These are phyloP conservation scores for Sialis lutaria DNA, from an alignment of 2,888 invertebrate genomes.

Conservation along the genomic window DNA sequence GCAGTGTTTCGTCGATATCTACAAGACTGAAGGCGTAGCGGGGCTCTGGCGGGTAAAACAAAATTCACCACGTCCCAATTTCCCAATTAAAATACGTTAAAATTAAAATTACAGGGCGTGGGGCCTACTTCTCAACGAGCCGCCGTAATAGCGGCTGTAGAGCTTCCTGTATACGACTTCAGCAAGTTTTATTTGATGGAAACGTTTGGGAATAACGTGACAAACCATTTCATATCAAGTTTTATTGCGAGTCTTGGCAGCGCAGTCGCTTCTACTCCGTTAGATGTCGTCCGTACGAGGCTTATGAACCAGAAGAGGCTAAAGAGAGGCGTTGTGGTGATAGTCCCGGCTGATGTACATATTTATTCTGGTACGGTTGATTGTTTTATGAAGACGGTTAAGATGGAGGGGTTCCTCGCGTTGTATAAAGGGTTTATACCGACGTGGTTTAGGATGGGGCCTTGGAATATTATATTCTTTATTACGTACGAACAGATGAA, in stretches of 20 bases:
- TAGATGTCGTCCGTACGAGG: constrained; percentile 80
- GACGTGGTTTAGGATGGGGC: constrained; percentile 90
- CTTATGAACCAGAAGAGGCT: constrained; percentile 77
- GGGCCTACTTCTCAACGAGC: constrained; percentile 87
- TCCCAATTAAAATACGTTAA: not conserved
- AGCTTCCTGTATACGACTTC: constrained; percentile 85
- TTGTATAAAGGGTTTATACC: constrained; percentile 92
- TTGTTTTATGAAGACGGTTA: constrained; percentile 51
- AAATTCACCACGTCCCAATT: constrained; percentile 1
- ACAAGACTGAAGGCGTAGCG: constrained; percentile 61
- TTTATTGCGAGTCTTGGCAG: constrained; percentile 83
- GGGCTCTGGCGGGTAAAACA: constrained; percentile 69
- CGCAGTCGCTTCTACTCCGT: constrained; percentile 84
- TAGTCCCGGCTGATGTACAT: constrained; percentile 23
- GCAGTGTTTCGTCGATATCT: constrained; percentile 68
- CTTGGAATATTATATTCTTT: constrained; percentile 95
- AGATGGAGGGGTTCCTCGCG: constrained; percentile 70
- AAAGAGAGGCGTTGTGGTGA: constrained; percentile 26
- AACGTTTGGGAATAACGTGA: constrained; percentile 57
- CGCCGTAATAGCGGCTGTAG: constrained; percentile 83
- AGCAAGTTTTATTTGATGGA: constrained; percentile 58
- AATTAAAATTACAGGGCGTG: constrained; percentile 47
- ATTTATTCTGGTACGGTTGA: constrained; percentile 73
- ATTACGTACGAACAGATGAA: constrained; percentile 86
- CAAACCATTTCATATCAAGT: constrained; percentile 65